phyloP scores from a whole-genome alignment of 2,797 vertebrate species.

The Periparus ater region DNA sequence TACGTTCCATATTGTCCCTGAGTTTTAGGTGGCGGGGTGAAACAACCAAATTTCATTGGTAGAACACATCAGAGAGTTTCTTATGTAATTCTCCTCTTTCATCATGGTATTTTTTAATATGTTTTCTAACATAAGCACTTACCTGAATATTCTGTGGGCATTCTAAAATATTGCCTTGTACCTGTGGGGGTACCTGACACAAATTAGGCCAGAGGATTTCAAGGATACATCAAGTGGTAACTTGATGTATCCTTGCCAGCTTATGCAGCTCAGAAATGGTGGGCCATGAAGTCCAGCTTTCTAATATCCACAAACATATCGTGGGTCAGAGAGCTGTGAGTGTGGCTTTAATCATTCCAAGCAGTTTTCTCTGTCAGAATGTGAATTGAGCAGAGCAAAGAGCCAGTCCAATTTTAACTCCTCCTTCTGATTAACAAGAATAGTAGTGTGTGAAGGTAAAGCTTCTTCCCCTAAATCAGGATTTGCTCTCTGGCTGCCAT shows the following conservation, averaged over 20 bases:
- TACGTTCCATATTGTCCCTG: neutral
- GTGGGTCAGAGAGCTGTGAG: neutral
- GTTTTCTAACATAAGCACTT: neutral
- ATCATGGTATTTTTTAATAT: neutral
- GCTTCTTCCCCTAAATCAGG: neutral
- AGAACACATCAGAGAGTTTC: neutral
- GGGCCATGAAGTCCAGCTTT: neutral
- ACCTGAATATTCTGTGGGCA: neutral
- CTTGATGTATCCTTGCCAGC: neutral
- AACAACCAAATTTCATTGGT: neutral
- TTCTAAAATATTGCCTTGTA: rapidly evolving
- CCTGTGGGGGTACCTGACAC: neutral
- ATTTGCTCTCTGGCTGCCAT: neutral
- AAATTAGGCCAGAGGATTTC: neutral
- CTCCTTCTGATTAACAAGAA: neutral
- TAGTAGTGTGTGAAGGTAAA: neutral
- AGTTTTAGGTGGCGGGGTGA: neutral
- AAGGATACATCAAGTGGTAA: neutral
- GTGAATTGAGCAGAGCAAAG: neutral
- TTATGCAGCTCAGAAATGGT: neutral
- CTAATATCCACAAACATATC: neutral
- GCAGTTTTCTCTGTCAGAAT: neutral
- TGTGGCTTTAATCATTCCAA: neutral
- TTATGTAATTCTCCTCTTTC: neutral
- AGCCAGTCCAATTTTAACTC: neutral